A percentile compares a stretch with the other conserved stretches of the same genome.
phyloP scores from a whole-genome alignment of 1,140 invertebrate genomes.

The Monomorium pharaonis region DNA sequence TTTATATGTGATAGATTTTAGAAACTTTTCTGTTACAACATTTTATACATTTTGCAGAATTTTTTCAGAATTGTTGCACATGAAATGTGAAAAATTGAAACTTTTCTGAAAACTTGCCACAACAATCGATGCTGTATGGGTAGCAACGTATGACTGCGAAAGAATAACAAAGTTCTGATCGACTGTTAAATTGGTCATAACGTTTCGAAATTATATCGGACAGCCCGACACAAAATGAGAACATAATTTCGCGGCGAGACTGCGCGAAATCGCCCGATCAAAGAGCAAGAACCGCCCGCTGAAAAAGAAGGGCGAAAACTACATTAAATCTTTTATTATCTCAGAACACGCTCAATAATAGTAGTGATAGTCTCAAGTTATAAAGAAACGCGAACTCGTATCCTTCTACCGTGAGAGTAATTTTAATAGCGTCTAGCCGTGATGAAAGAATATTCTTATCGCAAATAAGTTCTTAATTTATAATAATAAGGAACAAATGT shows the following conservation, averaged over 20 bases:
- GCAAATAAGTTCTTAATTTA: neutral
- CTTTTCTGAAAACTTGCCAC: no score
- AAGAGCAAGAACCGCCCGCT: constrained; percentile 72
- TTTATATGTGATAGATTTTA: no score
- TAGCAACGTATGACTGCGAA: neutral
- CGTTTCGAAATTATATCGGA: neutral
- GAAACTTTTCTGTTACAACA: no score
- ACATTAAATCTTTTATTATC: constrained; percentile 63
- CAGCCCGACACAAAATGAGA: neutral
- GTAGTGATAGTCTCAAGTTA: constrained; percentile 16
- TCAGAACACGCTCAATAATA: constrained; percentile 61
- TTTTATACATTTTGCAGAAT: no score
- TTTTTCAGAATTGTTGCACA: no score
- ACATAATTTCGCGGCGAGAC: constrained; percentile 61
- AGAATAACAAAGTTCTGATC: neutral
- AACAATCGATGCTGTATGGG: no score
- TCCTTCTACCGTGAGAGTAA: neutral
- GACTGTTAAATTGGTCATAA: neutral
- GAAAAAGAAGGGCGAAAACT: constrained; percentile 68
- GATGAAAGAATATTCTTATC: neutral
- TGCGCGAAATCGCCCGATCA: constrained; percentile 70
- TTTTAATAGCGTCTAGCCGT: neutral
- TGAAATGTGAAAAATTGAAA: no score
- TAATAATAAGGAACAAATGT: neutral
- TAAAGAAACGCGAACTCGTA: constrained; percentile 47